A percentile compares a stretch with the other conserved stretches of the same genome.
These are phyloP conservation scores for Ectemnius cavifrons DNA, from an alignment of 2,888 invertebrate genomes.

Conservation along the genomic window DNA sequence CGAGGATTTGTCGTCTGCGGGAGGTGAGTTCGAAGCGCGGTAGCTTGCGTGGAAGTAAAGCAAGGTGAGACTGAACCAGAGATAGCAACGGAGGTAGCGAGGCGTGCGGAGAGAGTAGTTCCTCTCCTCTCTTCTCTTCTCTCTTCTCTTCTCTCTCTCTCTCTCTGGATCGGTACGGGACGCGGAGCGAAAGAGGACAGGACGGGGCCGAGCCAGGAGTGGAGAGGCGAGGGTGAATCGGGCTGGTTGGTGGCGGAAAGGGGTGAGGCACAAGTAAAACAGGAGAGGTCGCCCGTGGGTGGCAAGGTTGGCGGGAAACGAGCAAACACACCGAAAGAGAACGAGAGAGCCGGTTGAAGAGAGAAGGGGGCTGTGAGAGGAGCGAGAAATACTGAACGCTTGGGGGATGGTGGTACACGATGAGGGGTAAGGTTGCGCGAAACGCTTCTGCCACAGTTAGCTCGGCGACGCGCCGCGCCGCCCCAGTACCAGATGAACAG, in stretches of 20 bases:
- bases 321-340: too few relatives aligned
- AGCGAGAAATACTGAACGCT: background rate
- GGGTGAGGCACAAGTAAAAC: too few relatives aligned
- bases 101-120: too few relatives aligned
- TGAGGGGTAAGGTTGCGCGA: constrained; percentile 53
- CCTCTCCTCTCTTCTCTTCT: too few relatives aligned
- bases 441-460: constrained; percentile 57
- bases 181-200: background rate
- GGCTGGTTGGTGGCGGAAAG: too few relatives aligned
- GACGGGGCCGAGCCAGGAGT: constrained; percentile 7
- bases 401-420: constrained; percentile 20
- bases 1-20: constrained; percentile 71
- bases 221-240: too few relatives aligned
- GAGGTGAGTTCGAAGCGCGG: constrained; percentile 56
- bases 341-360: background rate
- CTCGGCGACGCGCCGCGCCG: constrained; percentile 36
- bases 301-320: too few relatives aligned
- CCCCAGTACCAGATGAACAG: constrained; percentile 72
- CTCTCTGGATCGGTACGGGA: constrained; percentile 4
- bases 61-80: constrained; percentile 5
- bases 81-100: too few relatives aligned
- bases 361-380: background rate
- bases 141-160: too few relatives aligned
- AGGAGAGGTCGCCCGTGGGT: too few relatives aligned
- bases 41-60: constrained; percentile 44